Evolutionary conservation across 2,888 invertebrate species (phyloP), one percentile per base, ranked within the genome.

Genomic region (Ennomos quercinarius): DNA sequence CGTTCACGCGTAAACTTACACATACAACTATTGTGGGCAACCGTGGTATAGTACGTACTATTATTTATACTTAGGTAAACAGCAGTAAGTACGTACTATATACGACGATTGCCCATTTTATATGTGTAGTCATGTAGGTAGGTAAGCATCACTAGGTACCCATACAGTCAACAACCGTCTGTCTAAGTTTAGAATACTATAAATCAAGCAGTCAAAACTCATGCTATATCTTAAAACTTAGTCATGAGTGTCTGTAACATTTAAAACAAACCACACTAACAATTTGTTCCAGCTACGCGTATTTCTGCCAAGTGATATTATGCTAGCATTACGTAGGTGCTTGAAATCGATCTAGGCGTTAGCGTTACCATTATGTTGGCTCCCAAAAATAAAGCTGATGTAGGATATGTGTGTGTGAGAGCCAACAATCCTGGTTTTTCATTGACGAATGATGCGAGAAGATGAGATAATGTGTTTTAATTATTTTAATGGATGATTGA

Each of bases 391-490:
- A 81, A 68, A 68, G 44, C 40, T 62, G 58, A 59, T 71, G 62
- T 27, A 27, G 27, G 27, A 27, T 6, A 27, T 17, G 27, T 27
- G 27, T 27, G 6, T 17, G n/a, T 27, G 27, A 67, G 63, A 71
- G 77, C 74, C 72, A 76, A 70, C 64, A 63, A 75, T 64, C 55
- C 66, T 57, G 61, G 68, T 74, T 70, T 74, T 70, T 75, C 70
- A 68, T 64, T 71, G 68, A 66, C 67, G 66, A 71, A 72, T 76
- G 48, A 57, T 61, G 68, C 63, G 67, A 46, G 13, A 50, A 59
- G 59, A 66, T 78, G 78, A 76, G 72, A 74, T 74, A 77, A 80
- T 64, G 50, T 56, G 56, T 69, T 67, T 63, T 70, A 67, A 72
- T 73, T 64, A 66, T 68, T 70, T 70, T 68, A 64, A 67, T 63